Evolutionary conservation across 2,888 invertebrate genomes (phyloP), one percentile per base, ranked within the genome.

Genomic region (Serripes groenlandicus): DNA sequence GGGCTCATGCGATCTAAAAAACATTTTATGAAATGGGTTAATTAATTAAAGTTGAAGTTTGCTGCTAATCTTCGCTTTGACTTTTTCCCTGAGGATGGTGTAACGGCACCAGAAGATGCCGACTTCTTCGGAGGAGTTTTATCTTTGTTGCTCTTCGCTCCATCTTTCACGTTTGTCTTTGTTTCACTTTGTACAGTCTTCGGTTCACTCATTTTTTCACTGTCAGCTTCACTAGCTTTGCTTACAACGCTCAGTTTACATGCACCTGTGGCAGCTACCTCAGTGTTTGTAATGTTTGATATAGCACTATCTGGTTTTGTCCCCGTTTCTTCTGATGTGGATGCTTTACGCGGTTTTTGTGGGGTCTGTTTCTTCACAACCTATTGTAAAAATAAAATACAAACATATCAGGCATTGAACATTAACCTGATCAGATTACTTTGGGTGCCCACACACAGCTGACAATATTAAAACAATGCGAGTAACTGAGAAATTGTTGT

Each of bases 291-390:
- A 26, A 28, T 5, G 11, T 23, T 23, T 5, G 58, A 58, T 3
- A 28, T n/a, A 5, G 23, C 62, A 15, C 34, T 32, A 15, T 3
- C 15, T 30, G 34, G 18, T 56, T 56, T 56, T 56, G 23, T 23
- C 34, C 15, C 34, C 32, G n/a, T 4, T 18, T 62, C 62, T 15
- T 34, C 62, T 34, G 62, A 62, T 9, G 34, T 30, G 9, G 82
- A 83, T 37, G 72, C 83, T 73, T 86, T 83, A 4, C 83, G 68
- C 34, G 23, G 34, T 66, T 86, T 86, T 32, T 71, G 71, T 49
- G 85, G 85, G 1, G 85, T 86, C 49, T 86, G 85, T 58, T 86
- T 86, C 78, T 80, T 77, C 4, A 71, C 72, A 9, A 86, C 85
- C 85, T 86, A 69, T 37, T 21, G 23, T 21, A 23, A 1, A 66